Conservation (phyloP, 1,140 invertebrate species). For the Drosophila virilis region DNA sequence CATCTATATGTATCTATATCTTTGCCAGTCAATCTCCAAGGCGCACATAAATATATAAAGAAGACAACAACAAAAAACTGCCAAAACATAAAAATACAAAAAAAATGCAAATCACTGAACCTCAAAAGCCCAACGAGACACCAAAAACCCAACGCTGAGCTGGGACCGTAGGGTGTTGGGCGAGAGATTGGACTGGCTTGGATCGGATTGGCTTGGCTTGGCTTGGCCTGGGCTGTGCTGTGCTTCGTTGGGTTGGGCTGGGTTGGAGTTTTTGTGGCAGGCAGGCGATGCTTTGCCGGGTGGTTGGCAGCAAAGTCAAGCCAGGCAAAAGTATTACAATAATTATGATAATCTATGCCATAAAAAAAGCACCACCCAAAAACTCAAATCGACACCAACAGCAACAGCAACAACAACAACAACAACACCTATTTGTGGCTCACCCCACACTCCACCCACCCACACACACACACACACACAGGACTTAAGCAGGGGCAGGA, state of each 20-base stretch:
- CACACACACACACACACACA: slow-evolving; percentile 6
- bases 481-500: neutral
- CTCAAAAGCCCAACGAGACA: slow-evolving; percentile 70
- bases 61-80: slow-evolving; percentile 10
- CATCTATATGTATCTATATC: slow-evolving; percentile 57
- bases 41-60: slow-evolving; percentile 69
- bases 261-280: slow-evolving; percentile 5
- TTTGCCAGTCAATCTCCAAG: slow-evolving; percentile 53
- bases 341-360: slow-evolving; percentile 84
- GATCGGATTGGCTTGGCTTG: slow-evolving; percentile 10
- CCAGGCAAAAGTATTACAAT: slow-evolving; percentile 83
- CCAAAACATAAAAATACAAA: slow-evolving; percentile 24
- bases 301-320: slow-evolving; percentile 62
- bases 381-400: slow-evolving; percentile 36
- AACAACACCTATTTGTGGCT: slow-evolving; percentile 66
- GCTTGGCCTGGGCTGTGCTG: neutral
- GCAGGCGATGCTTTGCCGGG: slow-evolving; percentile 43
- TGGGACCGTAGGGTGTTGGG: neutral
- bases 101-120: slow-evolving; percentile 81
- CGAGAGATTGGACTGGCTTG: slow-evolving; percentile 25
- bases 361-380: slow-evolving; percentile 59
- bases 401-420: slow-evolving; percentile 40
- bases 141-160: slow-evolving; percentile 11
- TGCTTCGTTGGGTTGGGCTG: neutral
- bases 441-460: slow-evolving; percentile 25